A percentile compares a stretch with the other conserved stretches of the same genome.
phyloP scores from a whole-genome alignment of 2,797 vertebrate species.

The Lates japonicus region DNA sequence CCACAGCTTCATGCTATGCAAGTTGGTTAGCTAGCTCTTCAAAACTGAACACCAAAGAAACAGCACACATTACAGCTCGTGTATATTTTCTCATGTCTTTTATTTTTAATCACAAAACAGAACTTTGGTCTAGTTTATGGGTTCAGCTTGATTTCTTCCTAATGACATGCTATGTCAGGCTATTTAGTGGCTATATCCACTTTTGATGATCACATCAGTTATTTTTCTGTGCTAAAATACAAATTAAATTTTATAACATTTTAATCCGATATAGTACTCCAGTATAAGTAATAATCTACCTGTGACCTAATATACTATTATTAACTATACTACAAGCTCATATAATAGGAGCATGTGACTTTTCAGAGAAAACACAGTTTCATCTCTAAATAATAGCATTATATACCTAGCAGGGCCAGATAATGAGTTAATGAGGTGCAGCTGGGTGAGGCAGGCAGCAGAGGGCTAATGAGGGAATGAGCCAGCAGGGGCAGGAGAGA shows the following conservation, averaged over 20 bases:
- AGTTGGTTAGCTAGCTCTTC: too few species aligned
- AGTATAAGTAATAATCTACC: background rate
- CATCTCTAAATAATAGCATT: background rate
- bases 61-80: too few species aligned
- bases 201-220: background rate
- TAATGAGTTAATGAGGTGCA: constrained; percentile 27
- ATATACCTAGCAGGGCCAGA: background rate
- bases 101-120: too few species aligned
- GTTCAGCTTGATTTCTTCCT: too few species aligned
- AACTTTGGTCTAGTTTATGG: background rate
- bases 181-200: background rate
- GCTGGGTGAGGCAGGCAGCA: constrained; percentile 14
- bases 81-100: too few species aligned
- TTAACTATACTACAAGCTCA: background rate
- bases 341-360: background rate
- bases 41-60: background rate
- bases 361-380: background rate
- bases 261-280: background rate
- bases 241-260: background rate
- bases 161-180: background rate
- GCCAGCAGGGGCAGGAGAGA: background rate
- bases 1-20: background rate
- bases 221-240: background rate
- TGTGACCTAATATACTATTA: background rate
- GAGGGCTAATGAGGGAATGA: background rate